Evolutionary conservation across 2,797 vertebrate species (phyloP), one percentile per base, ranked within the genome.

Genomic region (Cyprinella venusta): DNA sequence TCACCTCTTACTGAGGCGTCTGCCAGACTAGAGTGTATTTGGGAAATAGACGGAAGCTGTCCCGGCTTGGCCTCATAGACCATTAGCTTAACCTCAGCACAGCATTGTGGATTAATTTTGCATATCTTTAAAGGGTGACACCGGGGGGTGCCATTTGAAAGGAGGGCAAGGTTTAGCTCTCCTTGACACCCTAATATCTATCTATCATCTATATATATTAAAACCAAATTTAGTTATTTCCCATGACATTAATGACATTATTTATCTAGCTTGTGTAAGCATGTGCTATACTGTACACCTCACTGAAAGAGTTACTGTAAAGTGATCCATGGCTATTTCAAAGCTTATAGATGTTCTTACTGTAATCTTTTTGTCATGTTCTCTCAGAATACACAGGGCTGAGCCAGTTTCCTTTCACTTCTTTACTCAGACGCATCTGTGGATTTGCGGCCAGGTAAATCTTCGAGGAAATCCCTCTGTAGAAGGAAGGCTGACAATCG

Each of bases 1-100:
- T 93, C 92, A 91, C 90, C 87, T 93, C 93, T 92, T 91, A 91
- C 92, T 93, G 89, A 91, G 92, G 90, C 90, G 89, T 91, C 90
- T 91, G 88, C 64, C 89, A 90, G 91, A 88, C 48, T 64, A 82
- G 90, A 80, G 91, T 91, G 91, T 90, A 88, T 90, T 92, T 91
- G 88, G 88, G 16, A 40, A 79, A 52, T 74, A 24, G 45, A 61
- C 2, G 15, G 76, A 67, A 69, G 42, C 69, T 89, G n/a, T 79
- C 64, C 74, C 83, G 52, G 69, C 90, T 89, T 89, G 91, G 79
- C 90, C 90, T 89, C 82, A 87, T 90, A 89, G 88, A 86, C 68
- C 70, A 83, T 48, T 85, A 87, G 88, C 80, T 91, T 90, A 91
- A 90, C 91, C 86, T 89, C 0, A 81, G 90, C 77, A 45, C 77